Evolutionary conservation across 2,888 invertebrate genomes (phyloP).

Genomic region (Tetragonula carbonaria): DNA sequence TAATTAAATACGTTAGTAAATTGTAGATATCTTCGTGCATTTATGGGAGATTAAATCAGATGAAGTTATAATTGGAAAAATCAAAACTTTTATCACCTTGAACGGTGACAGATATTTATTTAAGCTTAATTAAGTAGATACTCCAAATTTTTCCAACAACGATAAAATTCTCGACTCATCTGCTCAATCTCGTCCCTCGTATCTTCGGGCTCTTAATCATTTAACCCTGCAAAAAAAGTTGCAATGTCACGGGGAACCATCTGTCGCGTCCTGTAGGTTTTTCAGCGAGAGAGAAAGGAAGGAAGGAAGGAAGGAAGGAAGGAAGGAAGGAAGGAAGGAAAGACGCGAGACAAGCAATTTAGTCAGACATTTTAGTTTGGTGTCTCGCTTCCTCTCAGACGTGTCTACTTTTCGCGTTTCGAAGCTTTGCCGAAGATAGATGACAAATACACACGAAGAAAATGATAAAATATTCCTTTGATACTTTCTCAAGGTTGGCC

Average conservation of each 20-base stretch:
- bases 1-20: too few species aligned
- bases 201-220: slow-evolving; percentile 53
- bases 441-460: slow-evolving; percentile 5
- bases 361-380: slow-evolving; percentile 55
- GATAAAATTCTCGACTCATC: background rate
- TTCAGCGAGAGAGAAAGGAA: background rate
- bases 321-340: background rate
- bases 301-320: background rate
- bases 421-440: slow-evolving; percentile 28
- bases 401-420: slow-evolving; percentile 27
- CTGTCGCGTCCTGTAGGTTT: slow-evolving; percentile 30
- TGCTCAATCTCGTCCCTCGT: slow-evolving; percentile 7
- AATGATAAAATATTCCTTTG: slow-evolving; percentile 21
- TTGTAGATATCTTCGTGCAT: too few species aligned
- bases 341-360: slow-evolving; percentile 66
- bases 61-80: too few species aligned
- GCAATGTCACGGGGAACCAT: slow-evolving; percentile 61
- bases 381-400: slow-evolving; percentile 57
- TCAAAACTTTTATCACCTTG: too few species aligned
- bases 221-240: slow-evolving; percentile 57
- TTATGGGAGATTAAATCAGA: too few species aligned
- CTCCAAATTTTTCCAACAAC: background rate
- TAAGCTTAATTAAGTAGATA: background rate
- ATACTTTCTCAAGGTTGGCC: background rate
- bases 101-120: too few species aligned